Percentiles rank a stretch among this genome's conserved stretches.
phyloP scores from a whole-genome alignment of 2,888 invertebrate species.

The Psococerastis gibbosa region DNA sequence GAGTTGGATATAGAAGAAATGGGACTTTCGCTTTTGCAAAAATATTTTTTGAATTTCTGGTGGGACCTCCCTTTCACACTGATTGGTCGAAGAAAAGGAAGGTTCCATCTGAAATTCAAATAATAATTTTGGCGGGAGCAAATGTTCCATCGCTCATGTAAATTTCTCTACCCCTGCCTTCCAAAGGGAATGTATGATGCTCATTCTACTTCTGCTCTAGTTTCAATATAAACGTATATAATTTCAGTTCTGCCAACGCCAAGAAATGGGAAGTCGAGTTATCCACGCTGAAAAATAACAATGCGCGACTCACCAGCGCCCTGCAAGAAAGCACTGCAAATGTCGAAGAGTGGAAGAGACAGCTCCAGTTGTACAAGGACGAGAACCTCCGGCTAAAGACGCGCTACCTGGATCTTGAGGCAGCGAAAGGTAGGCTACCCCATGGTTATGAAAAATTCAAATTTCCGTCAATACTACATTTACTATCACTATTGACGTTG shows the following conservation, averaged over 20 bases:
- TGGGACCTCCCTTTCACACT: too few relatives aligned
- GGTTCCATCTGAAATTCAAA: constrained; percentile 31
- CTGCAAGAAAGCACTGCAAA: constrained; percentile 90
- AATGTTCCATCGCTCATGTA: too few relatives aligned
- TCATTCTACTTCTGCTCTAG: not conserved
- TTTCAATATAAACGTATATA: too few relatives aligned
- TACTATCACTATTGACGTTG: too few relatives aligned
- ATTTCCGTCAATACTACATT: too few relatives aligned
- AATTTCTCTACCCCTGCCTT: not conserved
- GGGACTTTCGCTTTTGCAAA: too few relatives aligned
- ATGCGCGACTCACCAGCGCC: constrained; percentile 83
- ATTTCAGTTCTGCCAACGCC: constrained; percentile 79
- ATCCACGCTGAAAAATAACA: constrained; percentile 89
- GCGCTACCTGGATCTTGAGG: constrained; percentile 49
- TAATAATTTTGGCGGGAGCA: too few relatives aligned
- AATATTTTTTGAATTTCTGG: too few relatives aligned
- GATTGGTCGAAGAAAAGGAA: too few relatives aligned
- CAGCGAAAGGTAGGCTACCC: constrained; percentile 37
- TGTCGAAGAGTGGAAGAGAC: constrained; percentile 96
- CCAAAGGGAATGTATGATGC: not conserved
- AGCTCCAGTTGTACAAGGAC: constrained; percentile 80
- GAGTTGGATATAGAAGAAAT: too few relatives aligned
- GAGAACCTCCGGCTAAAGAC: constrained; percentile 70
- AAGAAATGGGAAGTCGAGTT: constrained; percentile 98
- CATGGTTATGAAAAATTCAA: too few relatives aligned